Evolutionary conservation across 2,113 vertebrate species (phyloP).

Genomic region (Sebastes schlegelii): DNA sequence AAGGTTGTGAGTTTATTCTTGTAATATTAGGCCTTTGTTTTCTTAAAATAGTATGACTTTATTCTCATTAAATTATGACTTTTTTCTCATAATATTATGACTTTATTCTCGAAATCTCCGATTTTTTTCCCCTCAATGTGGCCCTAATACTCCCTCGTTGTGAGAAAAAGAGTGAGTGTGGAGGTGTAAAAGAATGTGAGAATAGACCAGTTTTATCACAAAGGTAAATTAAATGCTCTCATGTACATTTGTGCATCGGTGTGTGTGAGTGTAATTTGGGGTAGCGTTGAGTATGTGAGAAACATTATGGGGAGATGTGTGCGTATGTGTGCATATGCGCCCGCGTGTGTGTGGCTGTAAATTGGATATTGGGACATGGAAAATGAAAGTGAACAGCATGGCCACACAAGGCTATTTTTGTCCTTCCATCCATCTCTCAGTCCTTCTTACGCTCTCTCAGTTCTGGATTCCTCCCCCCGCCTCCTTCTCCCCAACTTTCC

Average conservation of each 20-base stretch:
- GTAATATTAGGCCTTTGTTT: no score
- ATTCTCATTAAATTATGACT: no score
- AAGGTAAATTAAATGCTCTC: slow-evolving; percentile 14
- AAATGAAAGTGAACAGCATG: slow-evolving; percentile 75
- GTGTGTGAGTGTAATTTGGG: slow-evolving; percentile 10
- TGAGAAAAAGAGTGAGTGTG: slow-evolving; percentile 3
- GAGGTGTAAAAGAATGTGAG: slow-evolving; percentile 21
- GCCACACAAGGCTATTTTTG: slow-evolving; percentile 77
- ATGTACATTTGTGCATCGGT: neutral
- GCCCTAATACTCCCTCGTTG: neutral
- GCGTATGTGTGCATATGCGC: slow-evolving; percentile 28
- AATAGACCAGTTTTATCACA: slow-evolving; percentile 30
- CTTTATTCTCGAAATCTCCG: no score
- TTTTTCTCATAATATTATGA: no score
- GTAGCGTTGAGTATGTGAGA: slow-evolving; percentile 27
- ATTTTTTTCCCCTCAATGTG: no score
- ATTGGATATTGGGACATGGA: slow-evolving; percentile 76
- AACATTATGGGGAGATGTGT: slow-evolving; percentile 12
- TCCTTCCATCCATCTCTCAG: slow-evolving; percentile 69
- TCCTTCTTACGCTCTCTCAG: slow-evolving; percentile 57
- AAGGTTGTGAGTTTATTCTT: no score
- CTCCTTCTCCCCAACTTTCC: slow-evolving; percentile 21
- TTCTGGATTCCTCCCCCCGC: slow-evolving; percentile 32
- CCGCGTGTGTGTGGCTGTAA: slow-evolving; percentile 41
- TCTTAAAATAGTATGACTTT: no score